A percentile compares a stretch with the other conserved stretches of the same genome.
Evolutionary conservation across 2,797 vertebrate genomes (phyloP).

Genomic region (Yasuhikotakia modesta): DNA sequence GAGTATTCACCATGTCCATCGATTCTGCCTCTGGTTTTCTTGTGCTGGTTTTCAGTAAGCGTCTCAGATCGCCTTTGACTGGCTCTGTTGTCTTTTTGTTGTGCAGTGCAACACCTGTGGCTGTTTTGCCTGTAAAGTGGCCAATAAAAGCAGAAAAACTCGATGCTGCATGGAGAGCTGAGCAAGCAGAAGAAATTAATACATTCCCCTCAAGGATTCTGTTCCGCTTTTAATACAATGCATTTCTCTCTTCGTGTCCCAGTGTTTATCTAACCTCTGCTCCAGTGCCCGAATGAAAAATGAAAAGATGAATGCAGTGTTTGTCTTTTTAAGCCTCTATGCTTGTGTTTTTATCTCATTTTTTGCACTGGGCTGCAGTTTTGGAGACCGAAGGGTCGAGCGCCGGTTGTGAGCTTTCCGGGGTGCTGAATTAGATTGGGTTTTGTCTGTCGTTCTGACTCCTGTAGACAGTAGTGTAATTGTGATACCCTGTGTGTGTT

Average conservation of each 20-base stretch:
- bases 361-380: neutral
- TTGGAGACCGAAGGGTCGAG: neutral
- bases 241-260: slow-evolving; percentile 22
- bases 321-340: slow-evolving; percentile 11
- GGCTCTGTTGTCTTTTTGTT: slow-evolving; percentile 2
- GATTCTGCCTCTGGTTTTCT: slow-evolving; percentile 1
- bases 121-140: slow-evolving; percentile 15
- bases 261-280: slow-evolving; percentile 39
- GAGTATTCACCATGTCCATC: neutral
- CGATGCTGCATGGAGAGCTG: slow-evolving; percentile 15
- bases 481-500: too few relatives aligned
- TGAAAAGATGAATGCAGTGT: slow-evolving; percentile 3
- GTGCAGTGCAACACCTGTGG: slow-evolving; percentile 35
- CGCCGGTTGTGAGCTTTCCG: slow-evolving; percentile 3
- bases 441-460: neutral
- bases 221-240: slow-evolving; percentile 31
- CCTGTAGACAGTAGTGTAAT: neutral
- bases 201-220: slow-evolving; percentile 7
- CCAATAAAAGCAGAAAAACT: slow-evolving; percentile 35
- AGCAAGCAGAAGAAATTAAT: slow-evolving; percentile 33
- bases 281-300: slow-evolving; percentile 5
- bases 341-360: neutral
- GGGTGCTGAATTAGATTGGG: slow-evolving; percentile 18
- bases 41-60: neutral
- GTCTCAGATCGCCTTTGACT: neutral